These are phyloP conservation scores for Nomada ruficornis DNA, from an alignment of 2,888 invertebrate genomes.

Conservation along the genomic window DNA sequence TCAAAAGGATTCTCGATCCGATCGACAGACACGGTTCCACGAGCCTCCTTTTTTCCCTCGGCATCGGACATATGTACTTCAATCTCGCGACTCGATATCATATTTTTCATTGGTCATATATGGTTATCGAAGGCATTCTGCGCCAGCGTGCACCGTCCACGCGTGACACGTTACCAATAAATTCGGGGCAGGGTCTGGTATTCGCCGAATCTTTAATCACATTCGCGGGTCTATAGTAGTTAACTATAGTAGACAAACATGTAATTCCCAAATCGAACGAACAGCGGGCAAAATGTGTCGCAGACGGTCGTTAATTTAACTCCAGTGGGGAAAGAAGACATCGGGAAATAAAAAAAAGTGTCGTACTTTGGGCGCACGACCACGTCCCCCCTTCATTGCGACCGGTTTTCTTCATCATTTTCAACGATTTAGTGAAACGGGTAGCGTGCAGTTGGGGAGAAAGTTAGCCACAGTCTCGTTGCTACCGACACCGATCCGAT, in stretches of 20 bases:
- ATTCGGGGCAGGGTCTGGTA: conserved; percentile 28
- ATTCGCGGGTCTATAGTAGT: too few relatives aligned
- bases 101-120: background rate
- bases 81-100: background rate
- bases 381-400: background rate
- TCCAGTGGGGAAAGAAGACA: background rate
- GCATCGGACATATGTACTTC: background rate
- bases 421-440: conserved; percentile 4
- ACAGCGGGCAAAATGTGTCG: too few relatives aligned
- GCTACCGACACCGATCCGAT: background rate
- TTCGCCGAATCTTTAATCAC: too few relatives aligned
- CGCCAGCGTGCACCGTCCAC: background rate
- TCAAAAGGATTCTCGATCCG: conserved; percentile 57
- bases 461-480: conserved; percentile 30
- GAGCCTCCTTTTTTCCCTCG: conserved; percentile 1
- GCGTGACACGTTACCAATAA: background rate
- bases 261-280: too few relatives aligned
- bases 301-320: too few relatives aligned
- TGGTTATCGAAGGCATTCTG: conserved; percentile 6
- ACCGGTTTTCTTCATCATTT: background rate
- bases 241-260: too few relatives aligned
- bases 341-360: conserved; percentile 29
- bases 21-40: conserved; percentile 2
- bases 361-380: background rate
- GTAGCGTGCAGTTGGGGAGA: background rate